A percentile compares a stretch with the other conserved stretches of the same genome.
Conservation (phyloP, 2,113 vertebrate genomes). For the Spea bombifrons region DNA sequence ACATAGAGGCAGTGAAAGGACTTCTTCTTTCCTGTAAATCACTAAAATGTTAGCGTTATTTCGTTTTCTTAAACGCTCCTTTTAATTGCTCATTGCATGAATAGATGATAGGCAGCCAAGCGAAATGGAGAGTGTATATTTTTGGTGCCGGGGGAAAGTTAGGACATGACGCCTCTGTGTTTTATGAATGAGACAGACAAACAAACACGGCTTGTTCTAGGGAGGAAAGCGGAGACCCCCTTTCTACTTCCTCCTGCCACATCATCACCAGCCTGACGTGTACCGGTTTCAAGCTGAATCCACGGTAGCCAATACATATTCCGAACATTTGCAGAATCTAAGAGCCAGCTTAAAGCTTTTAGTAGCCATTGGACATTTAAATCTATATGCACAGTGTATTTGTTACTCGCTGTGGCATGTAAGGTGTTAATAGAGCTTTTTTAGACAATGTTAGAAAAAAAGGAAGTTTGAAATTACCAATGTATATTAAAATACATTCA, state of each 20-base stretch:
- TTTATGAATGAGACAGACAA: not conserved
- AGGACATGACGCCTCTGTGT: not conserved
- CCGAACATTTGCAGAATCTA: no score
- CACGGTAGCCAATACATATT: not conserved
- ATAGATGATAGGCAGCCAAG: not conserved
- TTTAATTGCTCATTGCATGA: slow-evolving; percentile 24
- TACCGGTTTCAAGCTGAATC: no score
- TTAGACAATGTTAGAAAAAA: no score
- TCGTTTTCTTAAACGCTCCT: slow-evolving; percentile 22
- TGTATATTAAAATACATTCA: no score
- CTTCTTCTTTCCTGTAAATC: slow-evolving; percentile 43
- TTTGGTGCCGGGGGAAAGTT: slow-evolving; percentile 18
- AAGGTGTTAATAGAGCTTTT: no score
- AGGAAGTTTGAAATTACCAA: no score
- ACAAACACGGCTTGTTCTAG: not conserved
- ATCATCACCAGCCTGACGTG: not conserved
- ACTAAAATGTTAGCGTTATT: slow-evolving; percentile 30
- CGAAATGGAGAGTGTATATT: slow-evolving; percentile 31
- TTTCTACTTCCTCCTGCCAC: slow-evolving; percentile 1
- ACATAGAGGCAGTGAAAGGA: slow-evolving; percentile 51
- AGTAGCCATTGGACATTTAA: no score
- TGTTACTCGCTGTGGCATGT: no score
- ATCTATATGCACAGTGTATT: no score
- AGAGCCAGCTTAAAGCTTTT: no score
- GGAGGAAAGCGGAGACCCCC: not conserved